These are phyloP conservation scores for Antrozous pallidus DNA, from an alignment of 2,797 vertebrate genomes.

Conservation along the genomic window DNA sequence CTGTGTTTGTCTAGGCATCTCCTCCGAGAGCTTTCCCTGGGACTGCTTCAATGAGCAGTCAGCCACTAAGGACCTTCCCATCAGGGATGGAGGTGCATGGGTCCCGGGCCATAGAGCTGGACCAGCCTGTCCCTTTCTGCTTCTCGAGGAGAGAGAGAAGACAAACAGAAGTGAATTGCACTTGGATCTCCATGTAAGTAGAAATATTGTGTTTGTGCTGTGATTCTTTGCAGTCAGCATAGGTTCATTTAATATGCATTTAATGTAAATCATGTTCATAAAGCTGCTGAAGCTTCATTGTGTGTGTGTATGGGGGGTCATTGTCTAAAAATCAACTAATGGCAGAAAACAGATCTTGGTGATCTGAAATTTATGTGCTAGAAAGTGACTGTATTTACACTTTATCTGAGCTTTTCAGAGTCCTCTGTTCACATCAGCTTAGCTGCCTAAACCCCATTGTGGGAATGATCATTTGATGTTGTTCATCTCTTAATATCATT, in stretches of 20 bases:
- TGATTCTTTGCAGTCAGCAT: constrained; percentile 39
- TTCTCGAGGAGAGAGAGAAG: constrained; percentile 78
- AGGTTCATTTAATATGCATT: constrained; percentile 12
- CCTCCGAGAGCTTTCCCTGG: constrained; percentile 76
- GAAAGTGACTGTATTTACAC: background rate
- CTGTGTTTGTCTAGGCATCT: constrained; percentile 68
- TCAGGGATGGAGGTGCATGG: constrained; percentile 76
- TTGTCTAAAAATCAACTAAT: background rate
- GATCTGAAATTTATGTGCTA: background rate
- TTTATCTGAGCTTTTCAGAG: background rate
- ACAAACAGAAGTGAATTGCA: constrained; percentile 77
- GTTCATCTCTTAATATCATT: background rate
- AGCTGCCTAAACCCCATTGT: background rate
- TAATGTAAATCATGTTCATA: background rate
- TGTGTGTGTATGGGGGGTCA: background rate
- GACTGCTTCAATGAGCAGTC: constrained; percentile 77
- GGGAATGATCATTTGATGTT: background rate
- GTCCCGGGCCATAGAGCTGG: constrained; percentile 78
- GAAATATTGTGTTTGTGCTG: background rate
- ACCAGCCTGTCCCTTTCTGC: constrained; percentile 67
- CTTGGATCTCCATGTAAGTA: constrained; percentile 85
- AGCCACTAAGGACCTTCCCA: constrained; percentile 72
- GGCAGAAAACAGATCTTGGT: background rate
- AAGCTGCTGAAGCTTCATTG: background rate
- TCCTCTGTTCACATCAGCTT: background rate